These are phyloP conservation scores for Chamaedrilus cognettii DNA, from an alignment of 2,888 invertebrate genomes.

Conservation along the genomic window DNA sequence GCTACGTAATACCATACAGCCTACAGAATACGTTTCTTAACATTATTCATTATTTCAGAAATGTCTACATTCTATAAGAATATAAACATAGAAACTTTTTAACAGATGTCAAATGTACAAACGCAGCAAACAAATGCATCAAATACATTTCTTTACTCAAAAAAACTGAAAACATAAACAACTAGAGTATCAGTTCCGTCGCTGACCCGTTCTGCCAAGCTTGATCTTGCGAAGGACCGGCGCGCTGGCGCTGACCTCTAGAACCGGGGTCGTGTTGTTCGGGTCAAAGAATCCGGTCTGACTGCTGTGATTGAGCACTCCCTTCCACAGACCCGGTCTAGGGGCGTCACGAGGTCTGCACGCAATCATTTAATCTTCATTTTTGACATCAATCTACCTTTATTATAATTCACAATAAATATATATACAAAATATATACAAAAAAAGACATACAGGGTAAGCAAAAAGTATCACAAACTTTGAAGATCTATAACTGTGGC, in stretches of 20 bases:
- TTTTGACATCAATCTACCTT: too few species aligned
- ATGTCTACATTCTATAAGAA: neutral
- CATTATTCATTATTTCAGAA: too few species aligned
- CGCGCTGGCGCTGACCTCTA: slow-evolving; percentile 50
- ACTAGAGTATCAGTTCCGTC: neutral
- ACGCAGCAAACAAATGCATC: neutral
- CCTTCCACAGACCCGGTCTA: slow-evolving; percentile 75
- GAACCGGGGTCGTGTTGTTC: slow-evolving; percentile 75
- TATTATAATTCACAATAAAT: too few species aligned
- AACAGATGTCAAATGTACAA: neutral
- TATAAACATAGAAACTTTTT: neutral
- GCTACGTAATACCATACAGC: too few species aligned
- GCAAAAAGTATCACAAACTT: too few species aligned
- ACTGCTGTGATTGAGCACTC: slow-evolving; percentile 79
- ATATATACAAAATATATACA: too few species aligned
- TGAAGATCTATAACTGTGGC: too few species aligned
- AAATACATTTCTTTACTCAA: neutral
- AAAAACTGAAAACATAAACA: neutral
- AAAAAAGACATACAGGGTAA: too few species aligned
- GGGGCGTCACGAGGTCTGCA: slow-evolving; percentile 57
- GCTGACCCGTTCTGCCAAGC: slow-evolving; percentile 46
- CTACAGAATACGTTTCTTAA: too few species aligned
- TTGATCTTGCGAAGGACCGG: slow-evolving; percentile 40
- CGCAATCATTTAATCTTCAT: too few species aligned
- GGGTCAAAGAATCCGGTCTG: slow-evolving; percentile 95